Conservation (phyloP, 1,140 invertebrate genomes). For the Heliothis subflexa region DNA sequence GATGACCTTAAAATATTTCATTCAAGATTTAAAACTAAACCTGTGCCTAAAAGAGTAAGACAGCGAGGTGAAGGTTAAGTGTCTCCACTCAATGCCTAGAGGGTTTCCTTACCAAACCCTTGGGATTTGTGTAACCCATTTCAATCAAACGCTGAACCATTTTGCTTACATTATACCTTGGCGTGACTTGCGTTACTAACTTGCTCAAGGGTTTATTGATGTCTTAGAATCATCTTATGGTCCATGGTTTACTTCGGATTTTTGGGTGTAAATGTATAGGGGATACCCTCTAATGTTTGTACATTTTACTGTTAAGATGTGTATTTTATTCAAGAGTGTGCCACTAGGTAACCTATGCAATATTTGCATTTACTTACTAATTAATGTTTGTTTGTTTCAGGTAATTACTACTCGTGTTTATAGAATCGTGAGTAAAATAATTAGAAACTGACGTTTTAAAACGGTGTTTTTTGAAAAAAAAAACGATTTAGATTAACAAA, state of each 20-base stretch:
- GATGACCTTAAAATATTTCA: neutral
- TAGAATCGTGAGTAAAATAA: neutral
- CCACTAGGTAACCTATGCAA: neutral
- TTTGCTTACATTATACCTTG: conserved; percentile 60
- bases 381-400: neutral
- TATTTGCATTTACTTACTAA: neutral
- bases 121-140: conserved; percentile 59
- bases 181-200: conserved; percentile 53
- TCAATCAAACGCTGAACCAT: conserved; percentile 58
- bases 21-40: neutral
- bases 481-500: no score
- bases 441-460: neutral
- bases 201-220: neutral
- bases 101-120: conserved; percentile 43
- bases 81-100: neutral
- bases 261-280: neutral
- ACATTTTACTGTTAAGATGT: neutral
- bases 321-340: neutral
- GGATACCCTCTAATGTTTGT: neutral
- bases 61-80: neutral
- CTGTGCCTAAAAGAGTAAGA: neutral
- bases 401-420: neutral
- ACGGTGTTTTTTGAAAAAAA: no score
- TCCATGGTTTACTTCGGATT: neutral
- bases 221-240: conserved; percentile 10